Evolutionary conservation across 2,888 invertebrate genomes (phyloP).

Genomic region (Sialis fuliginosa): DNA sequence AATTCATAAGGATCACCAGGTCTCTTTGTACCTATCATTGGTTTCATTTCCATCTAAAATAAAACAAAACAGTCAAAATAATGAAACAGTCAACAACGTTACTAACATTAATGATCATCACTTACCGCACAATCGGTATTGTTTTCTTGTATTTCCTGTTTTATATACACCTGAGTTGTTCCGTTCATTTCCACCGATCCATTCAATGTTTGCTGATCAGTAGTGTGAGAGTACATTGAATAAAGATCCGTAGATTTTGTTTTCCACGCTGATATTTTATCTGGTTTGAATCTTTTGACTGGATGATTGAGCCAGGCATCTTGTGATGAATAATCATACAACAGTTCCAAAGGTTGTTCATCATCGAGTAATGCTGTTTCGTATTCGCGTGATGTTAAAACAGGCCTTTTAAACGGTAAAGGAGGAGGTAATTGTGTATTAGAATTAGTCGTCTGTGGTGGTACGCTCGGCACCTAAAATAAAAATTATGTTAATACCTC

Average conservation of each 20-base stretch:
- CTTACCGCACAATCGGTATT: conserved; percentile 21
- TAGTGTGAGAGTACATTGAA: conserved; percentile 18
- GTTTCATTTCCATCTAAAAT: conserved; percentile 17
- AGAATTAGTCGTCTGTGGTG: conserved; percentile 17
- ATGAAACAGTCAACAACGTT: background rate
- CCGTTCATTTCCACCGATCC: conserved; percentile 14
- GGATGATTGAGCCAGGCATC: conserved; percentile 83
- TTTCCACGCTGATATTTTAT: conserved; percentile 25
- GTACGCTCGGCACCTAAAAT: background rate
- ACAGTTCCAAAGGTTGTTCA: conserved; percentile 57
- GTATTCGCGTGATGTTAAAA: conserved; percentile 57
- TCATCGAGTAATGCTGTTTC: conserved; percentile 67
- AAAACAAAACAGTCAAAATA: conserved; percentile 4
- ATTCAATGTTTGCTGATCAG: conserved; percentile 14
- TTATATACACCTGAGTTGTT: conserved; percentile 13
- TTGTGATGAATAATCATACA: conserved; percentile 77
- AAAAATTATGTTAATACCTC: too few species aligned
- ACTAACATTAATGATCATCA: conserved; percentile 3
- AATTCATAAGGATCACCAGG: conserved; percentile 52
- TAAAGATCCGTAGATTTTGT: conserved; percentile 23
- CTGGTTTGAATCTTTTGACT: conserved; percentile 68
- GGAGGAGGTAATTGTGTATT: conserved; percentile 1
- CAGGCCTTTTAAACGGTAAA: conserved; percentile 43
- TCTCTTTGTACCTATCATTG: conserved; percentile 19
- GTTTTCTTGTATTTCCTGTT: conserved; percentile 43